Evolutionary conservation across 1,140 invertebrate genomes (phyloP), one percentile per base, ranked within the genome.

Genomic region (Caenorhabditis elegans): DNA sequence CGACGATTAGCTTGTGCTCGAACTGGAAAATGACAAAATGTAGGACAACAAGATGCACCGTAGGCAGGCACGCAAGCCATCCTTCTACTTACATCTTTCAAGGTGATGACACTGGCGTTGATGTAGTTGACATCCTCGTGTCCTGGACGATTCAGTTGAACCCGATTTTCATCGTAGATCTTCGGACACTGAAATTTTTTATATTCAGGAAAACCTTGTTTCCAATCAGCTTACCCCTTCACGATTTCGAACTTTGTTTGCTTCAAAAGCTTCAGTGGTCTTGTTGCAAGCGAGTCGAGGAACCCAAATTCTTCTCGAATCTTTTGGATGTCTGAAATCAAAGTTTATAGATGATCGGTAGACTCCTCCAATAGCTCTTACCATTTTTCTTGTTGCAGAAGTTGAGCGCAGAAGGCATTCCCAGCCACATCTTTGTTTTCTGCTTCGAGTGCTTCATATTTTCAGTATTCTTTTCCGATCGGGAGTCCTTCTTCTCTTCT

Each of bases 161-260:
- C 60, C 11, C 60, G 60, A 43, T 70, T 70, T 13, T 70, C 60
- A 22, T 70, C 60, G 19, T 70, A 70, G 3, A 70, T 70, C 43
- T 70, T 70, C 22, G 60, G 60, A 22, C 17, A 70, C 60, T 70
- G 60, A 70, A 70, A 70, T 17, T 31, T n/a, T 2, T 11, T 19
- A 22, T 2, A 10, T 17, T 34, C 22, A 17, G 28, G n/a, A 39
- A 19, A 39, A 17, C 13, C n/a, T 70, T 17, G n/a, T 2, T 39
- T 5, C 5, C 34, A 70, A 43, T 43, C 31, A n/a, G 26, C 3
- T 8, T 70, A 70, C 60, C 34, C 60, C 60, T 22, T 39, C 19
- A 22, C 60, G 60, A 43, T 70, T 70, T 43, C 60, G 11, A 3
- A 11, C 11, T 70, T n/a, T 39, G 34, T 70, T 70, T 1, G 31